Base-by-base conservation (phyloP, 2,797 vertebrate genomes). In the Staurois parvus region DNA sequence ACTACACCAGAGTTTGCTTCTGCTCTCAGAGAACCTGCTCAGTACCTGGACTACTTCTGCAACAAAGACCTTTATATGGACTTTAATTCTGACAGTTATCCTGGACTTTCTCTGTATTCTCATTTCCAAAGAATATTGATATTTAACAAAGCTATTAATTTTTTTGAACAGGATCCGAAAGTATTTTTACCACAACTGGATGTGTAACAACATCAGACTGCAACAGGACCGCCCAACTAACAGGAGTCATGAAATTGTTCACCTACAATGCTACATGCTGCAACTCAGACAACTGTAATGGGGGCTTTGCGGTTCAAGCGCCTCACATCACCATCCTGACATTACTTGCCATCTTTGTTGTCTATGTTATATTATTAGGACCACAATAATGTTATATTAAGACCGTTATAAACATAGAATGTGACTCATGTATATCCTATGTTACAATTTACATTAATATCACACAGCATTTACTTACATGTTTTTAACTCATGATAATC, bases 181-280 rank as follows among this genome's bases (percentile, higher is more conserved):
- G 2, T 37, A 2, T 10, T 9, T 84, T 72, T 30, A 15, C 8
- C 12, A 84, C 2, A 15, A 9, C 7, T 8, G 75, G 75, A 59
- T 84, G 83, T 52, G 1, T 84, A 17, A 8, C 10, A 2, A 0
- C 15, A 13, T 15, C 17, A 29, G 56, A 56, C 3, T 84, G 83
- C 68, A 84, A 84, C 19, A 69, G 6, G 15, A 72, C 48, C 26
- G 2, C 1, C 4, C 1, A 4, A 52, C 28, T 66, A 2, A 4
- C 82, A 11, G 75, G 67, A 64, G 15, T 21, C 1, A 32, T 69
- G 10, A 29, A 8, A 17, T 9, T 9, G 1, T n/a, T 78, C 19
- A 15, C 0, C 15, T 69, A 13, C 83, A 84, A 78, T 26, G 30
- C 75, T 15, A 84, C 83, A 28, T 84, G 83, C 62, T 84, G 83